Evolutionary conservation across 1,140 invertebrate genomes (phyloP), one percentile per base, ranked within the genome.

Genomic region (Ips nitidus): DNA sequence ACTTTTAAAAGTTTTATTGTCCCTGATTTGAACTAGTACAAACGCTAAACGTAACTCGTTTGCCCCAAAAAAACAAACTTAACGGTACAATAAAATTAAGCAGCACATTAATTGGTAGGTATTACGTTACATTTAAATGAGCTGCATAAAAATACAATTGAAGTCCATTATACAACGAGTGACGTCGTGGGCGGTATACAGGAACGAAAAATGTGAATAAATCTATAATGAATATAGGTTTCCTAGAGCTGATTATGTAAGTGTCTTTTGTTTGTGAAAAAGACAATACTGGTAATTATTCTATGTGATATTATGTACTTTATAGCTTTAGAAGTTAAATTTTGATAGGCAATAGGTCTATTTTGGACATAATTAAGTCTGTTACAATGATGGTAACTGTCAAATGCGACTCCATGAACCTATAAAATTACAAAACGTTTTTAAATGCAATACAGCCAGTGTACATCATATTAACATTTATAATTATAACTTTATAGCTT

Each of bases 1-100:
- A 57, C 56, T 45, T 60, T 60, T 60, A 60, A 68, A 66, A 66
- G 45, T 22, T 3, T 50, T 50, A 50, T 50, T 2, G 7, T 50
- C 1, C 7, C 7, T 1, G 45, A 6, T 50, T 6, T 22, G 22
- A 3, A 50, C 22, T 22, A 3, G 22, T 8, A 50, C 45, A 50
- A 22, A 22, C 45, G 7, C 7, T 50, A 50, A 22, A 22, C 45
- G 45, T 22, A 6, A 50, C 22, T 50, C 22, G 22, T 8, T 50
- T 8, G 7, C 22, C 45, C 45, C 22, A 22, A 22, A 22, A 8
- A 41, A 60, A 41, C 7, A 63, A 52, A 40, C 41, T 39, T 8
- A 58, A 41, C 36, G 52, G 38, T n/a, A 58, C 37, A 41, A 41
- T 7, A 50, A 50, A 50, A 8, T 50, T 22, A 8, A 50, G 7